Base-by-base conservation (phyloP, 1,140 invertebrate genomes). In the Leucophenga varia region DNA sequence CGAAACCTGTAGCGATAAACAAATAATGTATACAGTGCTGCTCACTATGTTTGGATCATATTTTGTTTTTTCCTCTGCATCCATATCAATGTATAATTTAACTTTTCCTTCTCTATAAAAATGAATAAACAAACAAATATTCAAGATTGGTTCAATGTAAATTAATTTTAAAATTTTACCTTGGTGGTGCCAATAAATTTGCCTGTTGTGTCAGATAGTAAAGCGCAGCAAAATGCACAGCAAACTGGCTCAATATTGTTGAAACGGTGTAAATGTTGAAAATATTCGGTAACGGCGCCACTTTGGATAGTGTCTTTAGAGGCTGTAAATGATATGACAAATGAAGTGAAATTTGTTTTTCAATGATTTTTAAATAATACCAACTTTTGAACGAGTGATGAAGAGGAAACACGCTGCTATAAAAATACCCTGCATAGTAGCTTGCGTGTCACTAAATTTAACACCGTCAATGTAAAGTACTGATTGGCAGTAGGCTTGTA, bases 381-480 rank as follows among this genome's bases (percentile, higher is more conserved):
- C 77, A 75, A 95, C 93, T 84, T 98, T 98, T 19, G 97, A 98
- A 64, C 95, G 82, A 3, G 96, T 98, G 72, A 99, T 98, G 68
- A 98, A 99, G 18, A 99, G 80, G 73, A 99, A 99, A 77, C 96
- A 99, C 0, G 88, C 90, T 4, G 97, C 95, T 37, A 99, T 77
- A 12, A 99, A 79, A 5, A 99, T 78, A 35, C 94, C 94, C 76
- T 98, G 95, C 44, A 99, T 78, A 0, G 96, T 99, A 1, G 95
- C 95, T 79, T 99, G 97, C 12, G 87, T 87, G 76, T 99, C 97
- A 68, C 93, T 96, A 60, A 98, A 95, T 77, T 97, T 98, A 41
- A 99, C 92, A 18, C 96, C 96, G 77, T 98, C 95, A 49, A 99
- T 82, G 74, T 99, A 99, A 1, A 99, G 80, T 7, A 99, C 97